Evolutionary conservation across 2,113 vertebrate genomes (phyloP), one percentile per base, ranked within the genome.

Genomic region (Anhinga rufa): DNA sequence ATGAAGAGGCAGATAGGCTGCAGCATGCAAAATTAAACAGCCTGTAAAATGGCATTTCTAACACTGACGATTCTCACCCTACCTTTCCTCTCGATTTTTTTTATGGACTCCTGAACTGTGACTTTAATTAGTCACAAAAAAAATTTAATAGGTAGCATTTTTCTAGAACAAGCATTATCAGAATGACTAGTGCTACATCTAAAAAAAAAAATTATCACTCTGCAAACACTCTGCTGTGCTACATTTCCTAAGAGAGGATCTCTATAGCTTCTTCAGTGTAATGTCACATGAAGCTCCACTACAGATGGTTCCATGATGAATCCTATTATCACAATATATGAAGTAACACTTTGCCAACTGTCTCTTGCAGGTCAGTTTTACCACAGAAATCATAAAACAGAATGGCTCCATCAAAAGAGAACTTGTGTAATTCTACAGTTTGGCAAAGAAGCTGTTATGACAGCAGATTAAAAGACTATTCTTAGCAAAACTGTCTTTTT

Each of bases 401-500:
- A 91, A 62, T 14, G 28, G 25, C 17, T 93, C 54, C 46, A 77
- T 84, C 54, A 89, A 55, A 91, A 90, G 70, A 87, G 81, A 82
- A 93, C 34, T 68, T 61, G 13, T 42, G 2, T 77, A 80, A 81
- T 57, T 75, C 62, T 62, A 32, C 25, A 76, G 36, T 88, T 92
- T 71, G 32, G 31, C 44, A 77, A 74, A 88, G 75, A 91, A 82
- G 51, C 55, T 88, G 34, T 61, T 89, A 81, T 38, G 48, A 90
- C 60, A 95, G 64, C 60, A 92, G 86, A 95, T 92, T 96, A 95
- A 78, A 86, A 84, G 60, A 48, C 76, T 96, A 93, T 84, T 96
- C 74, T 92, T 90, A 95, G 94, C 10, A 90, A 95, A 95, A 80
- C 18, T 87, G 55, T 75, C 61, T 44, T 88, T 96, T 94, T 70